phyloP scores from a whole-genome alignment of 2,113 vertebrate genomes.

The Oreochromis aureus region DNA sequence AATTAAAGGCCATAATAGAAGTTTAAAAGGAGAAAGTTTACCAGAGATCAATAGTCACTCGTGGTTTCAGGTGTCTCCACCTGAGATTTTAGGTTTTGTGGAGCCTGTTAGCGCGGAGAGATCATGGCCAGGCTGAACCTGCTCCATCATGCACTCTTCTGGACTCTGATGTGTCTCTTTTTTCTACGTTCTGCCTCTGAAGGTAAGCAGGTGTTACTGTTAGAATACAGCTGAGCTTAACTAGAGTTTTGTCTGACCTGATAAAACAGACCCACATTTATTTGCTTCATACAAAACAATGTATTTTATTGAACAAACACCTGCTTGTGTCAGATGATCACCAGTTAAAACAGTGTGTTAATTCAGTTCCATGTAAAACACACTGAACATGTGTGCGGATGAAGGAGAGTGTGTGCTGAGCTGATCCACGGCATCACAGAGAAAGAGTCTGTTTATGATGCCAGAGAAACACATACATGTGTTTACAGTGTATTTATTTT shows the following conservation, averaged over 20 bases:
- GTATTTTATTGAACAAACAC: neutral
- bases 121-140: neutral
- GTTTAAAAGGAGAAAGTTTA: neutral
- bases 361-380: neutral
- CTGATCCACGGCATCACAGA: neutral
- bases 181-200: too few species aligned
- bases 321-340: neutral
- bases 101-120: neutral
- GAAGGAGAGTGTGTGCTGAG: neutral
- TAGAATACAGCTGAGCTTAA: neutral
- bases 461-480: neutral
- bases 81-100: accelerated
- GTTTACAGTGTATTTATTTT: neutral
- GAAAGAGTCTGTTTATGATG: neutral
- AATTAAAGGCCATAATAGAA: accelerated
- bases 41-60: neutral
- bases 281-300: neutral
- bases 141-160: accelerated
- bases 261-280: neutral
- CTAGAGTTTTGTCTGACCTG: neutral
- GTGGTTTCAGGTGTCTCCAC: accelerated
- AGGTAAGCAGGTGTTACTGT: neutral
- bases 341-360: neutral
- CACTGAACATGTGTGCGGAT: accelerated
- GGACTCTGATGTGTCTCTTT: too few species aligned